phyloP scores from a whole-genome alignment of 2,888 invertebrate species.

The Leptopilina syphax region DNA sequence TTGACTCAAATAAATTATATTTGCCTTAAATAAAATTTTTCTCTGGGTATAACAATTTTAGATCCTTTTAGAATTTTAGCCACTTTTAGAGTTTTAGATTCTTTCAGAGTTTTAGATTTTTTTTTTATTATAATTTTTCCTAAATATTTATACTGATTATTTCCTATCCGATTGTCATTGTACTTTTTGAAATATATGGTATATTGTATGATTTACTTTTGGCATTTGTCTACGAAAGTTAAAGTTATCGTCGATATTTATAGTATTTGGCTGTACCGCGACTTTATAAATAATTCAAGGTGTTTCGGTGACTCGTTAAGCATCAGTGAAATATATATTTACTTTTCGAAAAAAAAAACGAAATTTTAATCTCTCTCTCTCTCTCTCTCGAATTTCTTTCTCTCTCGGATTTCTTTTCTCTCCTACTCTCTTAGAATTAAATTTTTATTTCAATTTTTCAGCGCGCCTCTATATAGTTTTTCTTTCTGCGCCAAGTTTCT shows the following conservation, averaged over 20 bases:
- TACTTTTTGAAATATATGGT: slow-evolving; percentile 9
- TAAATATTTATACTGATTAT: too few species aligned
- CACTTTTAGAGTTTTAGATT: too few species aligned
- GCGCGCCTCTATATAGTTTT: too few species aligned
- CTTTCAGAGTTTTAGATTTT: too few species aligned
- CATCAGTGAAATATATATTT: slow-evolving; percentile 27
- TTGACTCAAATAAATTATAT: too few species aligned
- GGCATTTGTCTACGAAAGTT: slow-evolving; percentile 57
- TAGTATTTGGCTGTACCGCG: slow-evolving; percentile 53
- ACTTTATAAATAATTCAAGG: slow-evolving; percentile 68
- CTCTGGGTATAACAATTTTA: too few species aligned
- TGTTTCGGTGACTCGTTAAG: slow-evolving; percentile 48
- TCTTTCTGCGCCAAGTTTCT: too few species aligned
- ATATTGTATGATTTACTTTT: slow-evolving; percentile 53
- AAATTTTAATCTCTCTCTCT: slow-evolving; percentile 12
- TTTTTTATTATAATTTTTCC: too few species aligned
- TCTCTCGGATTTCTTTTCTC: not conserved
- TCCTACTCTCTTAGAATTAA: not conserved
- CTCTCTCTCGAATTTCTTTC: not conserved
- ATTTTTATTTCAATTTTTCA: not conserved
- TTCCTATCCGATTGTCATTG: not conserved
- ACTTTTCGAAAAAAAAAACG: not conserved
- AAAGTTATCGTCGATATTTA: slow-evolving; percentile 61
- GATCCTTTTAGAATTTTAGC: too few species aligned
- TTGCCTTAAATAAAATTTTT: too few species aligned